Evolutionary conservation across 2,113 vertebrate genomes (phyloP).

Genomic region (Sturnira hondurensis): DNA sequence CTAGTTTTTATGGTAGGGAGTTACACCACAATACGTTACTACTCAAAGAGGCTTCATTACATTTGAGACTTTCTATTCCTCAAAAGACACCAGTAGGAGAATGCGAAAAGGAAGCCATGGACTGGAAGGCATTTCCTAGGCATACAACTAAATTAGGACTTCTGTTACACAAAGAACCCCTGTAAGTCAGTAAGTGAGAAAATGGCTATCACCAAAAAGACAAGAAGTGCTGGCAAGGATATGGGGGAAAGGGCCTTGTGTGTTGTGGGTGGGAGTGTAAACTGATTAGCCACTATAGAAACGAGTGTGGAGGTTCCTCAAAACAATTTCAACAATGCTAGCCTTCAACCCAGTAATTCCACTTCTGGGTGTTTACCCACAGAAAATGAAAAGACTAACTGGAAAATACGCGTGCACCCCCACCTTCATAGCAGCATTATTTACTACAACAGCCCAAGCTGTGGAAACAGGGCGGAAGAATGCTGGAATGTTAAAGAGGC

Average conservation of each 20-base stretch:
- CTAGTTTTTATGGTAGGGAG: background rate
- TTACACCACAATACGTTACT: background rate
- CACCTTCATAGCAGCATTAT: background rate
- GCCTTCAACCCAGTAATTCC: background rate
- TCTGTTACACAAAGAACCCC: background rate
- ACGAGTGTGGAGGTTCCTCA: too few species aligned
- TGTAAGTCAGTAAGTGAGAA: background rate
- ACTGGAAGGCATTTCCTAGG: background rate
- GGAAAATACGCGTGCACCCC: background rate
- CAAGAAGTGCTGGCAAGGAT: background rate
- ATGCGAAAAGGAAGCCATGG: background rate
- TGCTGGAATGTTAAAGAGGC: background rate
- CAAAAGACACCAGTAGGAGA: background rate
- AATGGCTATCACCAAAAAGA: background rate
- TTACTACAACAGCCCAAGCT: background rate
- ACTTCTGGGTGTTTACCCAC: background rate
- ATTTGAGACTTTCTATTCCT: background rate
- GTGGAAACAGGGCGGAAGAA: background rate
- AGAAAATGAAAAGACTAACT: background rate
- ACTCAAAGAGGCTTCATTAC: background rate
- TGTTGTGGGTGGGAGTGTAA: background rate
- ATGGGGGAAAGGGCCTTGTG: background rate
- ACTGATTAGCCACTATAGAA: background rate
- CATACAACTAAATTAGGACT: background rate
- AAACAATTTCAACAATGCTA: background rate